These are phyloP conservation scores for Oreocharis arfaki DNA, from an alignment of 2,113 vertebrate genomes.

Conservation along the genomic window DNA sequence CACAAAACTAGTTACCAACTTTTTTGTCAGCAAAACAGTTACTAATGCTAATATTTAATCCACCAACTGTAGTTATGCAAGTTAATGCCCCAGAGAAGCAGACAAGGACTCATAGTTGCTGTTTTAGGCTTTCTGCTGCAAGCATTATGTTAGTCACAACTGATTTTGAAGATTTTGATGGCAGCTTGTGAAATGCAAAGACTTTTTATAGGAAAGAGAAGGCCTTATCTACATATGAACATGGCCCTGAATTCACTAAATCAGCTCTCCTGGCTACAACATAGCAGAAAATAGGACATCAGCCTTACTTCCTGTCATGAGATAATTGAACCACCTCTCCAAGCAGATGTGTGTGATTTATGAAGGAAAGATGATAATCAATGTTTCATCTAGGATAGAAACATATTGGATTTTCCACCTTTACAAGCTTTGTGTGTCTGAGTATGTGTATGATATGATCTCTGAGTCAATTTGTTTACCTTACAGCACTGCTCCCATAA, in stretches of 20 bases:
- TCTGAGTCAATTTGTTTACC: constrained; percentile 1
- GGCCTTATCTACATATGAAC: background rate
- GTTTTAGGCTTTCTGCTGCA: background rate
- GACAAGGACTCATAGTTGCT: background rate
- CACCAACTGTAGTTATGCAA: background rate
- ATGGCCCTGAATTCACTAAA: background rate
- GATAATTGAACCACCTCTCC: background rate
- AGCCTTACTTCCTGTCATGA: background rate
- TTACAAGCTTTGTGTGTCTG: background rate
- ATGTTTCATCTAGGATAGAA: background rate
- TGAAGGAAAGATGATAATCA: background rate
- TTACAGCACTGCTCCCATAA: background rate
- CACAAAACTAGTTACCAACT: background rate
- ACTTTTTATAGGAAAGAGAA: background rate
- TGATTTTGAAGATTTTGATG: background rate
- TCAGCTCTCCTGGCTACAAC: background rate
- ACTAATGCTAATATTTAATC: background rate
- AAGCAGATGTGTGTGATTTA: background rate
- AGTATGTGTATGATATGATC: background rate
- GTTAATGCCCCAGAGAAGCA: background rate
- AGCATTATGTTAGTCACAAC: background rate
- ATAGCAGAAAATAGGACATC: background rate
- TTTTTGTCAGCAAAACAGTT: background rate
- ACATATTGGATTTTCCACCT: background rate
- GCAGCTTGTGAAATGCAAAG: background rate